Percentiles rank a stretch among this genome's conserved stretches.
phyloP scores from a whole-genome alignment of 1,140 invertebrate species.

The Druon quercuslanigerum region DNA sequence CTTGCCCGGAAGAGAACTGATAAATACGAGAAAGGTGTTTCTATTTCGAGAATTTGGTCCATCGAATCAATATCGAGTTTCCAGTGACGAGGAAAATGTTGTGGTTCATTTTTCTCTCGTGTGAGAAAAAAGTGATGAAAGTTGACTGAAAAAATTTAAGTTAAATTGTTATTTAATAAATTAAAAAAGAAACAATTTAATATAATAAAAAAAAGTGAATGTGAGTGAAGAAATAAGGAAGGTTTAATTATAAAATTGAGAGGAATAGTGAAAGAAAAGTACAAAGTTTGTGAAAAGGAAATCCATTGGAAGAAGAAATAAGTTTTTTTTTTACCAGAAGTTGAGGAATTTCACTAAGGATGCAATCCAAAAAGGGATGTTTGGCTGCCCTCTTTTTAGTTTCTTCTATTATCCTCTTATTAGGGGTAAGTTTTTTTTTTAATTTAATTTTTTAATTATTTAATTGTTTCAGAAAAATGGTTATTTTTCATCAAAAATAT shows the following conservation, averaged over 20 bases:
- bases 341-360: neutral
- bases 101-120: slow-evolving; percentile 5
- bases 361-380: slow-evolving; percentile 8
- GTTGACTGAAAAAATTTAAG: neutral
- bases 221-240: neutral
- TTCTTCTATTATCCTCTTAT: neutral
- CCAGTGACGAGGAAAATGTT: neutral
- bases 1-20: neutral
- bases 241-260: neutral
- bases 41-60: slow-evolving; percentile 28
- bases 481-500: no score
- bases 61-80: slow-evolving; percentile 20
- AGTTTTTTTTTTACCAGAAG: neutral
- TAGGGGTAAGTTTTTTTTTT: neutral
- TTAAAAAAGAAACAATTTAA: neutral
- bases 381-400: neutral
- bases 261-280: neutral
- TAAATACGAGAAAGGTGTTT: slow-evolving; percentile 19
- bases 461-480: no score
- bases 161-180: neutral
- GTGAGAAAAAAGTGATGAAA: neutral
- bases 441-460: no score
- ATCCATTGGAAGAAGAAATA: slow-evolving; percentile 1
- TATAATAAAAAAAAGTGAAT: neutral
- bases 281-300: slow-evolving; percentile 22